Evolutionary conservation across 2,797 vertebrate species (phyloP).

Genomic region (Oceanodroma leucorhoa): DNA sequence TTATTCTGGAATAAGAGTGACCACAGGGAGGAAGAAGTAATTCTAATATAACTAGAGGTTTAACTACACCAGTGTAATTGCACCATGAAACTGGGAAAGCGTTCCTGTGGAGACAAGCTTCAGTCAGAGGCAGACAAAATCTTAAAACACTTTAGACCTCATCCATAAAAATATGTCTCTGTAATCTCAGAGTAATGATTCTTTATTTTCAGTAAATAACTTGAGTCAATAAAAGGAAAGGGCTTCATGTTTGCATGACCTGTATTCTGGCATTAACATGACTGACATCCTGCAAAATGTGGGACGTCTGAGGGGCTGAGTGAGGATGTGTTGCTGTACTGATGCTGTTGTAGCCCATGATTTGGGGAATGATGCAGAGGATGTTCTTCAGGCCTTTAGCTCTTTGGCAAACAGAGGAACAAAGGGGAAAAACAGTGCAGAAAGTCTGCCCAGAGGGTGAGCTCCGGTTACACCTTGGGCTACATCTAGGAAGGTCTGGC

Average conservation of each 20-base stretch:
- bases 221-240: not conserved
- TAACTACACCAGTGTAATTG: not conserved
- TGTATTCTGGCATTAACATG: not conserved
- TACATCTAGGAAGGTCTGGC: not conserved
- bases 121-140: not conserved
- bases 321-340: not conserved
- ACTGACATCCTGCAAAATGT: not conserved
- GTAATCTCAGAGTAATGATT: not conserved
- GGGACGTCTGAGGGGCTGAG: not conserved
- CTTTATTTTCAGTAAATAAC: not conserved
- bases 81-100: not conserved
- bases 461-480: not conserved
- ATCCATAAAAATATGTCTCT: not conserved
- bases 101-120: not conserved
- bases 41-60: not conserved
- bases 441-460: not conserved
- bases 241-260: not conserved
- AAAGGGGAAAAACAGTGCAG: not conserved
- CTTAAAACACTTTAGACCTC: not conserved
- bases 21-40: not conserved
- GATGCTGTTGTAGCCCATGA: not conserved
- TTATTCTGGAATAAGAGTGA: not conserved
- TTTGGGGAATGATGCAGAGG: not conserved
- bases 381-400: not conserved
- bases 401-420: not conserved